Base-by-base conservation (phyloP, 2,888 invertebrate genomes). In the Mesochorus sp. region DNA sequence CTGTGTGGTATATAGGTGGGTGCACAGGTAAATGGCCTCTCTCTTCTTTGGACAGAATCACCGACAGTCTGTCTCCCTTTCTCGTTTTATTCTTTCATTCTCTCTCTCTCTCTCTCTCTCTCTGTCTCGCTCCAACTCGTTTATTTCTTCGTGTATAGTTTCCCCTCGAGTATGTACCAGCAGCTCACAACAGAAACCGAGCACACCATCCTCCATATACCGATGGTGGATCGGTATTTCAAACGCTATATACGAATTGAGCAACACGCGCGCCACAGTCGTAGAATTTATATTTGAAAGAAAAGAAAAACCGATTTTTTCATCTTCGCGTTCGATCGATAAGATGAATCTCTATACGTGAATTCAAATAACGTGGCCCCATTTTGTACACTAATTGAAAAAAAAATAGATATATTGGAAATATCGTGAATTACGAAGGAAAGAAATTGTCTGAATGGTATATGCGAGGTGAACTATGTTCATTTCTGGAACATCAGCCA, bases 1-100 rank as follows among this genome's bases (percentile, higher is more conserved):
- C 17, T 55, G 14, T 39, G 55, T n/a, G 28, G 42, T n/a, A n/a
- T 67, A 55, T 26, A 21, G 28, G 21, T 44, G 26, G 14, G 10
- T 17, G 17, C 47, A 61, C 37, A 19, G 61, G 28, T 47, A 67
- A 44, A 37, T n/a, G 8, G 19, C 12, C 44, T 49, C 31, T 67
- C 72, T 37, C 37, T 26, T 47, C 67, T 39, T 49, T 6, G 28
- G 39, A 61, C 42, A 17, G 19, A 55, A 72, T 71, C 61, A 61
- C 44, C 53, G 24, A 68, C 55, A 24, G 1, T 37, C 49, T 31
- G 12, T 31, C 26, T 67, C 37, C 17, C 24, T 34, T 53, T 37
- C 2, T 21, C n/a, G n/a, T n/a, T n/a, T n/a, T n/a, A n/a, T n/a
- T n/a, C n/a, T n/a, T n/a, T n/a, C n/a, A n/a, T n/a, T n/a, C n/a